Evolutionary conservation across 2,797 vertebrate genomes (phyloP).

Genomic region (Anolis apletophallus): DNA sequence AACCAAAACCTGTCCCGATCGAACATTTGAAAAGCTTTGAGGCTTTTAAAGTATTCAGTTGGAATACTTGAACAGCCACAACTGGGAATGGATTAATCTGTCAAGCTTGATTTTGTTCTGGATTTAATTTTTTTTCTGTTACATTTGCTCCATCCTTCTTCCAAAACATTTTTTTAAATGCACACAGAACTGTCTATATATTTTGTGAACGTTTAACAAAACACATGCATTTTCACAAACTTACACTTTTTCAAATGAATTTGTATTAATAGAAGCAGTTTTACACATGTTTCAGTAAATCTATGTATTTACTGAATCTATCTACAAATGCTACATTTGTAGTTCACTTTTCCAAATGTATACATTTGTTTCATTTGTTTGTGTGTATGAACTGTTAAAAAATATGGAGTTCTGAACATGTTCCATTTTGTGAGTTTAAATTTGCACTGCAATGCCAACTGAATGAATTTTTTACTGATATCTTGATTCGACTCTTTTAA

Average conservation of each 20-base stretch:
- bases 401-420: background rate
- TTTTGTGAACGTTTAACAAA: too few relatives aligned
- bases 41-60: background rate
- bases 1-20: background rate
- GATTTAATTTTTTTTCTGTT: too few relatives aligned
- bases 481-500: background rate
- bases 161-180: too few relatives aligned
- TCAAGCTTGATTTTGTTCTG: too few relatives aligned
- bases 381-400: background rate
- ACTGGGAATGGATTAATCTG: too few relatives aligned
- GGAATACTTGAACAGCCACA: background rate
- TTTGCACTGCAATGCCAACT: background rate
- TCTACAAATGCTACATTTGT: background rate
- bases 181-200: too few relatives aligned
- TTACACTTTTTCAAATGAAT: background rate
- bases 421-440: background rate
- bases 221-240: too few relatives aligned
- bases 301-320: background rate
- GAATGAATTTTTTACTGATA: background rate
- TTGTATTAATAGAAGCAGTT: background rate
- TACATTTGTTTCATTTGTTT: background rate
- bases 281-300: background rate
- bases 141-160: too few relatives aligned
- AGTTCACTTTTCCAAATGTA: background rate
- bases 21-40: conserved; percentile 1